A percentile compares a stretch with the other conserved stretches of the same genome.
Evolutionary conservation across 2,113 vertebrate genomes (phyloP).

Genomic region (Gobio gobio): DNA sequence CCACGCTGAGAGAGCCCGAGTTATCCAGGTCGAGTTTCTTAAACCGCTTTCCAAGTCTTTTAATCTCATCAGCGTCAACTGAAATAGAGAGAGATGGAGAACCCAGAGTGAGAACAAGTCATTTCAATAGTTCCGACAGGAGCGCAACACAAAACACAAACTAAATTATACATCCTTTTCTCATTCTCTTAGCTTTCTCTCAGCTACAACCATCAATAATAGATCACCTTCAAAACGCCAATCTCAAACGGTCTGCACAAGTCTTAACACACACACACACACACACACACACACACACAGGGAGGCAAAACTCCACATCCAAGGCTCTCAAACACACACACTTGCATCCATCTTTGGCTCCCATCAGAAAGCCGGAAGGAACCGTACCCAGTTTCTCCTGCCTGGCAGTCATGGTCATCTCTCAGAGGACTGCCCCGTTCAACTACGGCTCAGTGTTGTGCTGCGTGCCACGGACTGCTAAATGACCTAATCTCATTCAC

Average conservation of each 20-base stretch:
- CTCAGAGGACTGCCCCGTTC: slow-evolving; percentile 32
- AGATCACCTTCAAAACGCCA: neutral
- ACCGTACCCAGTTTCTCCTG: slow-evolving; percentile 71
- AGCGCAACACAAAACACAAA: neutral
- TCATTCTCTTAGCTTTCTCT: neutral
- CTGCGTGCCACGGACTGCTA: slow-evolving; percentile 11
- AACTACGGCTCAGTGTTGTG: slow-evolving; percentile 10
- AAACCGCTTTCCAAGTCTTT: slow-evolving; percentile 94
- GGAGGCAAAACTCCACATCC: neutral
- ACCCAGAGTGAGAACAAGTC: neutral
- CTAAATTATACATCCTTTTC: slow-evolving; percentile 9
- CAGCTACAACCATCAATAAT: neutral
- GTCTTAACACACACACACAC: neutral
- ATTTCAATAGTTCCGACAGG: neutral
- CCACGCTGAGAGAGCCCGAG: slow-evolving; percentile 93
- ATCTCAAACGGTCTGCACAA: neutral
- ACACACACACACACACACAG: neutral
- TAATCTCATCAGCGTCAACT: slow-evolving; percentile 97
- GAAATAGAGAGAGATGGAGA: slow-evolving; percentile 61
- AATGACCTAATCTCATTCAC: slow-evolving; percentile 31
- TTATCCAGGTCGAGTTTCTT: slow-evolving; percentile 97
- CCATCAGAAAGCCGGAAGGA: neutral
- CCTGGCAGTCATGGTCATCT: slow-evolving; percentile 67
- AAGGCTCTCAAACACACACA: neutral
- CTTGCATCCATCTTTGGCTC: neutral